Evolutionary conservation across 2,113 vertebrate species (phyloP).

Genomic region (Bambusicola thoracicus): DNA sequence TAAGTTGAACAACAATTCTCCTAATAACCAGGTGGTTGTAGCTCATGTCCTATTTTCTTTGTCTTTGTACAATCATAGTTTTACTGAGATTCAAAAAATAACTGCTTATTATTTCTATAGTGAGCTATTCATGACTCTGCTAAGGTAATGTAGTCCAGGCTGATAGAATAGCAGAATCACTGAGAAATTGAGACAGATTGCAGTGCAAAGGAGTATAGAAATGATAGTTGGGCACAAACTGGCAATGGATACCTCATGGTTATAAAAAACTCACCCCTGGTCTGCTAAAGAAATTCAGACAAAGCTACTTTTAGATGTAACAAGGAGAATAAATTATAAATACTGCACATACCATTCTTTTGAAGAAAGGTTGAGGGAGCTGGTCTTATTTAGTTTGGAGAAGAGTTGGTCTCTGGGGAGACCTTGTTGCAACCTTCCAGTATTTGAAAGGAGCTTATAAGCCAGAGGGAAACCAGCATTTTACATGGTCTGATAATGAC

Average conservation of each 20-base stretch:
- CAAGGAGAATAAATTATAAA: not conserved
- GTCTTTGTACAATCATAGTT: not conserved
- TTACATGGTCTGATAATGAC: too few relatives aligned
- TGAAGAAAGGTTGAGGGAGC: too few relatives aligned
- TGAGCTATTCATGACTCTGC: not conserved
- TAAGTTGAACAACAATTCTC: not conserved
- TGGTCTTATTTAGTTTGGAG: too few relatives aligned
- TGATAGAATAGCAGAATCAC: not conserved
- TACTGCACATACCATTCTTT: too few relatives aligned
- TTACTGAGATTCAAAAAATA: not conserved
- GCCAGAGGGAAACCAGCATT: too few relatives aligned
- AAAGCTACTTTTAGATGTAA: not conserved
- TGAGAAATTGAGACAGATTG: not conserved
- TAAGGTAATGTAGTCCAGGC: not conserved
- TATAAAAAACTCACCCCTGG: not conserved
- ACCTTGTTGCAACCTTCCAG: too few relatives aligned
- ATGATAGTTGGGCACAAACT: not conserved
- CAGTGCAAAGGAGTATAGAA: not conserved
- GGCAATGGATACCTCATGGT: not conserved
- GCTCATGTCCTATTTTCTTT: not conserved
- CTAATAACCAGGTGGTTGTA: fast-evolving
- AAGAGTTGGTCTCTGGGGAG: too few relatives aligned
- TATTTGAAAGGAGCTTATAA: too few relatives aligned
- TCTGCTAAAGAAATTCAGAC: not conserved
- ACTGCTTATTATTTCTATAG: not conserved